These are phyloP conservation scores for Macrotus californicus DNA, from an alignment of 2,113 vertebrate genomes.

Conservation along the genomic window DNA sequence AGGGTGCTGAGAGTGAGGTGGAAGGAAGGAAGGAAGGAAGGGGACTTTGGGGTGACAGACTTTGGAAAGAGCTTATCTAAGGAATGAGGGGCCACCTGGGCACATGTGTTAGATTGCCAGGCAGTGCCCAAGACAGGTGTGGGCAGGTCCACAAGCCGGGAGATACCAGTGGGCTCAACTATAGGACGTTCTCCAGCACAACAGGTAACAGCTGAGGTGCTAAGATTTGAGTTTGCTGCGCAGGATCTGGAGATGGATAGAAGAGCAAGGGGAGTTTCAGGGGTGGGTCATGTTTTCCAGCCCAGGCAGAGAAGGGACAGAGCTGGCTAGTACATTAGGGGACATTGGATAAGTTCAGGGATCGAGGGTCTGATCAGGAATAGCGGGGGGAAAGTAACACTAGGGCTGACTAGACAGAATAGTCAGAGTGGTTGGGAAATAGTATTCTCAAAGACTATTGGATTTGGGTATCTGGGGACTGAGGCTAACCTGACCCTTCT, in stretches of 20 bases:
- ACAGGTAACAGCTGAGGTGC: too few species aligned
- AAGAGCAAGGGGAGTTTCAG: neutral
- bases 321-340: neutral
- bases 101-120: neutral
- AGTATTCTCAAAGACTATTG: neutral
- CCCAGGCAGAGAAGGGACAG: neutral
- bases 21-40: too few species aligned
- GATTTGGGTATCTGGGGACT: neutral
- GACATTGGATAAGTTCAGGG: neutral
- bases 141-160: accelerated
- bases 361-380: neutral
- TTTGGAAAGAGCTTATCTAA: neutral
- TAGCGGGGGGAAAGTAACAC: accelerated
- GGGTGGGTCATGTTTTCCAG: neutral
- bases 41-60: neutral
- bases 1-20: neutral
- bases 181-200: neutral
- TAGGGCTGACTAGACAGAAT: neutral
- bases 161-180: accelerated
- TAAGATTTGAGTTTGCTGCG: neutral
- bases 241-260: neutral
- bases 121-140: too few species aligned
- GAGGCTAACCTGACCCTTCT: neutral
- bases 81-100: neutral
- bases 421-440: neutral